A percentile compares a stretch with the other conserved stretches of the same genome.
phyloP scores from a whole-genome alignment of 1,140 invertebrate species.

The Steinernema feltiae region DNA sequence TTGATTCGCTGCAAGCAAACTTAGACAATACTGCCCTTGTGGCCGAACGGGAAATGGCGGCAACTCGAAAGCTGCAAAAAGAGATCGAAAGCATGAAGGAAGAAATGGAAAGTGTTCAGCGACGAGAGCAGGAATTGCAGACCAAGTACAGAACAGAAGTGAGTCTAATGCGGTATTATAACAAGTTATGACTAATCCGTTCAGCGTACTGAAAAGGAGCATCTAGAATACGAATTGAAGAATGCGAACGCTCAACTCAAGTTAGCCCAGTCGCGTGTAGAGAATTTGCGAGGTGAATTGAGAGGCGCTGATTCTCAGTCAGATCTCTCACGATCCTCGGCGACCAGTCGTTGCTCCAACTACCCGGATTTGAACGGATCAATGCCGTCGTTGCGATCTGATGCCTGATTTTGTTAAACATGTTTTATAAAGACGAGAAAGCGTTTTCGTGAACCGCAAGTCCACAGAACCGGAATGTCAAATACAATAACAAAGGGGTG shows the following conservation, averaged over 20 bases:
- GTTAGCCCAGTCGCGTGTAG: slow-evolving; percentile 2
- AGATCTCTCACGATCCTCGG: neutral
- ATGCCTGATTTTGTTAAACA: neutral
- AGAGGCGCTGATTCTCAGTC: neutral
- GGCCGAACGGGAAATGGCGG: neutral
- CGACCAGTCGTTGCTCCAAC: neutral
- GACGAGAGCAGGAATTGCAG: slow-evolving; percentile 6
- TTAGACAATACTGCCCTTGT: neutral
- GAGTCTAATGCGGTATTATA: neutral
- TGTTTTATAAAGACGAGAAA: no score
- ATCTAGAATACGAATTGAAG: slow-evolving; percentile 25
- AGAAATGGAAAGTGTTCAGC: slow-evolving; percentile 20
- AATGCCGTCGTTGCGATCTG: neutral
- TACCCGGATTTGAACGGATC: neutral
- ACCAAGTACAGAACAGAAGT: slow-evolving; percentile 20
- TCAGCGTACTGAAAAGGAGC: slow-evolving; percentile 22
- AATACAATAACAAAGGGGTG: neutral
- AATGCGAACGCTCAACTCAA: slow-evolving; percentile 21
- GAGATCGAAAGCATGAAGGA: slow-evolving; percentile 21
- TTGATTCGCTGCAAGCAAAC: neutral
- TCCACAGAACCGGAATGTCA: no score
- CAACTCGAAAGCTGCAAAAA: slow-evolving; percentile 14
- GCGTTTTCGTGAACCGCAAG: no score
- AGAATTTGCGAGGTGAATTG: neutral
- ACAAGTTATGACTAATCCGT: neutral